These are phyloP conservation scores for Boulengeromyrus knoepffleri DNA, from an alignment of 2,113 vertebrate species.

Conservation along the genomic window DNA sequence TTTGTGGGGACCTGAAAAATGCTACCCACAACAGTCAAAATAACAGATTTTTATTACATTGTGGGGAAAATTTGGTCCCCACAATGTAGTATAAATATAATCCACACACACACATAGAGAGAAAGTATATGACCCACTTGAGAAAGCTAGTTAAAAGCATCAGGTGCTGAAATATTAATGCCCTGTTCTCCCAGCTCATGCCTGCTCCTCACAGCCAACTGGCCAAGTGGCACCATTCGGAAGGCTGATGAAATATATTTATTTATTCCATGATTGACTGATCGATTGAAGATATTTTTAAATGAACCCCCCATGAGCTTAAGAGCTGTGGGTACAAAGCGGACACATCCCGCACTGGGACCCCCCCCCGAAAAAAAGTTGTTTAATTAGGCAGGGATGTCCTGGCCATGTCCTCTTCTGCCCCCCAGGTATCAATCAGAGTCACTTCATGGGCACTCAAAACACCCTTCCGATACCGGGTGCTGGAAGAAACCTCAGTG, in stretches of 20 bases:
- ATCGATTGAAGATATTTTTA: slow-evolving; percentile 81
- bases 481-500: background rate
- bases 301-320: slow-evolving; percentile 70
- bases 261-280: slow-evolving; percentile 71
- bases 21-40: too few relatives aligned
- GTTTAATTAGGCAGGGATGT: slow-evolving; percentile 71
- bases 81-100: too few relatives aligned
- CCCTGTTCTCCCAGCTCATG: slow-evolving; percentile 65
- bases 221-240: slow-evolving; percentile 65
- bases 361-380: slow-evolving; percentile 53
- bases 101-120: slow-evolving; percentile 59
- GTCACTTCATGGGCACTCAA: slow-evolving; percentile 35
- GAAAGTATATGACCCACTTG: slow-evolving; percentile 64
- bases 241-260: slow-evolving; percentile 50
- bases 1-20: too few relatives aligned
- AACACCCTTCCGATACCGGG: background rate
- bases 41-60: too few relatives aligned
- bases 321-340: slow-evolving; percentile 63
- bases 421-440: slow-evolving; percentile 54
- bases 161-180: slow-evolving; percentile 72
- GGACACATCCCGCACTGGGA: slow-evolving; percentile 56
- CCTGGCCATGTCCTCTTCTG: slow-evolving; percentile 10
- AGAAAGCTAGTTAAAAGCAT: slow-evolving; percentile 67
- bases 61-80: too few relatives aligned
- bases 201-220: slow-evolving; percentile 66